Percentiles rank a stretch among this genome's conserved stretches.
These are phyloP conservation scores for Dromius quadrimaculatus DNA, from an alignment of 2,888 invertebrate genomes.

Conservation along the genomic window DNA sequence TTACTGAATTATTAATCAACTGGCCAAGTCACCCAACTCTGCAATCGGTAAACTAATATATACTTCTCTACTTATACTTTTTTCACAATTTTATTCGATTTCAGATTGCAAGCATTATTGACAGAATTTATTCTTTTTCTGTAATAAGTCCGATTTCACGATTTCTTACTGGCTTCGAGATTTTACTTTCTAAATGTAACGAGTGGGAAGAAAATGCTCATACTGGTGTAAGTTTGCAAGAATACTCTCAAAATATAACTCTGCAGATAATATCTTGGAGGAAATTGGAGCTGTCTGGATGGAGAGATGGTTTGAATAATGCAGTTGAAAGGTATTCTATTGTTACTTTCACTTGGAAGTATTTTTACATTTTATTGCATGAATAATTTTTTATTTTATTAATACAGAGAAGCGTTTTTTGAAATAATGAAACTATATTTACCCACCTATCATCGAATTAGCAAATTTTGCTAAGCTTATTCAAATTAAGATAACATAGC, in stretches of 20 bases:
- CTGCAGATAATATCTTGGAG: conserved; percentile 91
- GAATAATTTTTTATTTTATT: conserved; percentile 9
- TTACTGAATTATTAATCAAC: conserved; percentile 75
- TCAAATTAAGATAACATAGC: too few species aligned
- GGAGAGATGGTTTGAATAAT: conserved; percentile 85
- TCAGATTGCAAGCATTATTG: conserved; percentile 76
- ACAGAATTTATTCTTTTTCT: conserved; percentile 77
- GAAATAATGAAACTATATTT: conserved; percentile 1
- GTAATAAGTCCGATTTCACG: conserved; percentile 87
- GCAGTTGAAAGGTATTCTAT: conserved; percentile 76
- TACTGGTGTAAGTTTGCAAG: conserved; percentile 83
- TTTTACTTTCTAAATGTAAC: conserved; percentile 85
- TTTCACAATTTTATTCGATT: conserved; percentile 59
- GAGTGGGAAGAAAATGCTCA: conserved; percentile 96
- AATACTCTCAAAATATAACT: conserved; percentile 79
- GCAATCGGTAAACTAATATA: conserved; percentile 72
- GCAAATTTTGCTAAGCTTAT: too few species aligned
- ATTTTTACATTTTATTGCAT: conserved; percentile 8
- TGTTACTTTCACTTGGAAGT: conserved; percentile 51
- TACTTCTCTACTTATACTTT: too few species aligned
- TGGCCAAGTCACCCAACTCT: conserved; percentile 95
- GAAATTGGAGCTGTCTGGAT: conserved; percentile 87
- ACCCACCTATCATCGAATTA: conserved; percentile 21
- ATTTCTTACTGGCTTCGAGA: conserved; percentile 90
- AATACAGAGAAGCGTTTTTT: not conserved